Evolutionary conservation across 2,113 vertebrate species (phyloP).

Genomic region (Theropithecus gelada): DNA sequence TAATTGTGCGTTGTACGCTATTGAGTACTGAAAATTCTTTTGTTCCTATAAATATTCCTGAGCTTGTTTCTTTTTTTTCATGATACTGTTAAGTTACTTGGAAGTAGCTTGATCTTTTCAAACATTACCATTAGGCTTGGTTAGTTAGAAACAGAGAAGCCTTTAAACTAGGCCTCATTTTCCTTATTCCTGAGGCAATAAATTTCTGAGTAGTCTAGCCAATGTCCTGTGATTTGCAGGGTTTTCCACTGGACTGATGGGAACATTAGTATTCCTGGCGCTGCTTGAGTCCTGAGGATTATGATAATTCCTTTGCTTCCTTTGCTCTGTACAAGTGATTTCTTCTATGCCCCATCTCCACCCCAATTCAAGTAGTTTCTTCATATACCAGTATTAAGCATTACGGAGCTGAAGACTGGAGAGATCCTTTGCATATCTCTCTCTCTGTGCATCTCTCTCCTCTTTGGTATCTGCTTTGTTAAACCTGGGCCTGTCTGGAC

Average conservation of each 20-base stretch:
- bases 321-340: not conserved
- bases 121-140: not conserved
- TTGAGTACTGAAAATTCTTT: not conserved
- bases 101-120: not conserved
- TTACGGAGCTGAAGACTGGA: not conserved
- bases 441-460: not conserved
- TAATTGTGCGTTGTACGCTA: not conserved
- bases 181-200: not conserved
- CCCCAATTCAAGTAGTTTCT: not conserved
- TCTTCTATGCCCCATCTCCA: not conserved
- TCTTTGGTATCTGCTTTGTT: not conserved
- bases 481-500: not conserved
- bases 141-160: not conserved
- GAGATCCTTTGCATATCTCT: not conserved
- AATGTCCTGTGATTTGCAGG: not conserved
- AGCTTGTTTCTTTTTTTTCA: not conserved
- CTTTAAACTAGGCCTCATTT: slow-evolving; percentile 24
- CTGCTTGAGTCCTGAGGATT: not conserved
- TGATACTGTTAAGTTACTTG: not conserved
- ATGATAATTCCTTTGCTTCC: not conserved
- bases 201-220: not conserved
- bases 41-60: not conserved
- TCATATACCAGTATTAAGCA: not conserved
- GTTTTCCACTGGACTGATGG: not conserved
- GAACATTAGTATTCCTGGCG: not conserved